These are phyloP conservation scores for Pristiophorus japonicus DNA, from an alignment of 2,113 vertebrate species.

Conservation along the genomic window DNA sequence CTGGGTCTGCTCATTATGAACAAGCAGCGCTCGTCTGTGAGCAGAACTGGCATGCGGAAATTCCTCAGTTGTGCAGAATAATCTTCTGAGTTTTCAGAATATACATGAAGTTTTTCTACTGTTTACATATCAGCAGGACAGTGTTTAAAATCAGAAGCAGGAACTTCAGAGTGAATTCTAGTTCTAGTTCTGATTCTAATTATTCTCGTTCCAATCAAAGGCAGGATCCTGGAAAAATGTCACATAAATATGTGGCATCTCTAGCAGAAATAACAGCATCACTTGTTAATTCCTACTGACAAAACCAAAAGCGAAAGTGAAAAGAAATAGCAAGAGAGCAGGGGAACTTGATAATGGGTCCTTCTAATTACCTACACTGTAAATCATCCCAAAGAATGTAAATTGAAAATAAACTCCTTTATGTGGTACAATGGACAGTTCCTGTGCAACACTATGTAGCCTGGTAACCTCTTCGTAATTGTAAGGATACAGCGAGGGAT, in stretches of 20 bases:
- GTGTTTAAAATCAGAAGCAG: background rate
- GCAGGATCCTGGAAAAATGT: background rate
- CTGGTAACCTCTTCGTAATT: background rate
- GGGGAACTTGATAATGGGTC: background rate
- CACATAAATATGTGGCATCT: background rate
- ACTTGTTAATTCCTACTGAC: background rate
- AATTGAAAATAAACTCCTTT: background rate
- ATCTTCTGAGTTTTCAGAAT: background rate
- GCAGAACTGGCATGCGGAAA: background rate
- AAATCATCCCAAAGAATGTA: background rate
- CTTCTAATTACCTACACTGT: background rate
- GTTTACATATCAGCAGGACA: background rate
- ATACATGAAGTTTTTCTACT: background rate
- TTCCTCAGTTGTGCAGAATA: background rate
- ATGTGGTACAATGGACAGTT: background rate
- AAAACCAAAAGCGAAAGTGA: background rate
- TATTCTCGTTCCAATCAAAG: background rate
- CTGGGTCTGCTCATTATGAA: background rate
- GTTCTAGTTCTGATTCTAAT: background rate
- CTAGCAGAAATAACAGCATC: background rate
- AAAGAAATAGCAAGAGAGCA: background rate
- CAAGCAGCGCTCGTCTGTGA: background rate
- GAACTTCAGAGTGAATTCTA: background rate
- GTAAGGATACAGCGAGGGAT: background rate
- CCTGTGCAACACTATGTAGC: background rate